phyloP scores from a whole-genome alignment of 2,797 vertebrate species.

The Tarsius wallacei region DNA sequence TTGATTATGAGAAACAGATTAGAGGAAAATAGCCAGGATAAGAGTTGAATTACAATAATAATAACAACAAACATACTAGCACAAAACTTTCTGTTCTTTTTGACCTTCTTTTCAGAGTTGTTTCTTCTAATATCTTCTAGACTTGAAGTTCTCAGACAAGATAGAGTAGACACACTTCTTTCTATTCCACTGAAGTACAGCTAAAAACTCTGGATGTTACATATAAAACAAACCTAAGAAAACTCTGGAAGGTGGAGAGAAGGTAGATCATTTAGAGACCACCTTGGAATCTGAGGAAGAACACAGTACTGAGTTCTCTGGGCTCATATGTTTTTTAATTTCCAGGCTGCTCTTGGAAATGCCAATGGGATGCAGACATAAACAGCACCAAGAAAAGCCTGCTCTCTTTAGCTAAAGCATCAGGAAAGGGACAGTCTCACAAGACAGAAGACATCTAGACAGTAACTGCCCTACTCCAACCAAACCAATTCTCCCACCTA shows the following conservation, averaged over 20 bases:
- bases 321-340: fast-evolving
- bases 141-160: too few species aligned
- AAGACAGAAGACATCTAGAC: neutral
- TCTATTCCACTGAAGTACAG: too few species aligned
- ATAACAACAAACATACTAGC: neutral
- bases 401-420: neutral
- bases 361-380: too few species aligned
- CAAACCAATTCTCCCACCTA: neutral
- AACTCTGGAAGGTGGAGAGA: neutral
- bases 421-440: neutral
- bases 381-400: neutral
- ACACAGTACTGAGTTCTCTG: fast-evolving
- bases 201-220: neutral
- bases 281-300: too few species aligned
- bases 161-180: neutral
- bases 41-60: neutral
- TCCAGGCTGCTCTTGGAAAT: neutral
- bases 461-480: neutral
- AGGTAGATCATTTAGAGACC: neutral
- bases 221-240: neutral
- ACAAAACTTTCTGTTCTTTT: neutral
- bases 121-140: neutral
- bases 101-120: neutral
- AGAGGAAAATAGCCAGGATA: too few species aligned
- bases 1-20: neutral